phyloP scores from a whole-genome alignment of 2,797 vertebrate genomes.

The Rhinatrema bivittatum region DNA sequence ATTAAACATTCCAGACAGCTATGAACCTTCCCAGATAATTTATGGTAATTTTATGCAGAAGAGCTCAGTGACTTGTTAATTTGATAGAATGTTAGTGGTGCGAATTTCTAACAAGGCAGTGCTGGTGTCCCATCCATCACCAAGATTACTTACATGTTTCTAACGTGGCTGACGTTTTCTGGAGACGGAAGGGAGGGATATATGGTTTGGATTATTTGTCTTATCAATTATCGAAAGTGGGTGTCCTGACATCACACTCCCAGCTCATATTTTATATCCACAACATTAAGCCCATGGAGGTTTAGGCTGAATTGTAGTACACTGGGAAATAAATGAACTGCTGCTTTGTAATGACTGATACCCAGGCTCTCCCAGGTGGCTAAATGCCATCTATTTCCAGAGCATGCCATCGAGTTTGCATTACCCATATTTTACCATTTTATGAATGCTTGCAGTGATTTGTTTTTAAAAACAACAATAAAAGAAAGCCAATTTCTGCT shows the following conservation, averaged over 20 bases:
- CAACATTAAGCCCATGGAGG: conserved; percentile 59
- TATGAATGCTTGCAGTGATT: no score
- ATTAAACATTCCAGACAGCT: conserved; percentile 71
- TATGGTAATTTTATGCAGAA: conserved; percentile 77
- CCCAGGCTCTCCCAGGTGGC: conserved; percentile 48
- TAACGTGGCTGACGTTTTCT: conserved; percentile 75
- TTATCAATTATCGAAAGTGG: conserved; percentile 95
- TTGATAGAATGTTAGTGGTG: conserved; percentile 83
- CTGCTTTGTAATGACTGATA: conserved; percentile 57
- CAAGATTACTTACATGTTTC: conserved; percentile 83
- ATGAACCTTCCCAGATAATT: conserved; percentile 70
- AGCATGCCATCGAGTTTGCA: conserved; percentile 14
- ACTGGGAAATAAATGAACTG: conserved; percentile 59
- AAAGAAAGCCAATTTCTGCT: no score
- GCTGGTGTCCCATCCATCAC: conserved; percentile 83
- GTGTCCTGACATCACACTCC: conserved; percentile 82
- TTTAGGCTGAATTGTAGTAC: conserved; percentile 50
- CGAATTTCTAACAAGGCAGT: conserved; percentile 73
- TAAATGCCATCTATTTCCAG: conserved; percentile 45
- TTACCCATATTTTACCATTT: background rate
- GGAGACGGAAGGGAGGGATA: conserved; percentile 68
- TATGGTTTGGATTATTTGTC: conserved; percentile 92
- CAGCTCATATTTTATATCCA: conserved; percentile 77
- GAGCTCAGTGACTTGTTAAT: conserved; percentile 77
- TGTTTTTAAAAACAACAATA: no score